Evolutionary conservation across 2,113 vertebrate genomes (phyloP).

Genomic region (Tragulus kanchil): DNA sequence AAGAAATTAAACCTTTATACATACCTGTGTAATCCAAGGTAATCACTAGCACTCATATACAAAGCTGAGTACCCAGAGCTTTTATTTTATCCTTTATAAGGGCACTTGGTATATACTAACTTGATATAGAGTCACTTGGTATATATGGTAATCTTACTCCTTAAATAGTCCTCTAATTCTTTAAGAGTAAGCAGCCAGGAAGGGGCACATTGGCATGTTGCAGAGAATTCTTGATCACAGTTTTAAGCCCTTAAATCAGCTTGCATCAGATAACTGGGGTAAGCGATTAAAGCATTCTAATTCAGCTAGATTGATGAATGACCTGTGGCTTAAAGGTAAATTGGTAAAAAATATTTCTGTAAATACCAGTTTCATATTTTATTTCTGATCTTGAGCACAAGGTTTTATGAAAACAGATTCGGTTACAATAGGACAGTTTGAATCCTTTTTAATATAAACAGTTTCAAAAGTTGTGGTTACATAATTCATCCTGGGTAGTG

Average conservation of each 20-base stretch:
- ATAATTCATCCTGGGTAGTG: slow-evolving; percentile 25
- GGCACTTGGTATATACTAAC: background rate
- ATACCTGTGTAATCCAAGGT: background rate
- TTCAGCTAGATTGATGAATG: background rate
- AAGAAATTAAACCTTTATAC: background rate
- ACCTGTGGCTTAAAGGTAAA: background rate
- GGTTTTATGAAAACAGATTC: slow-evolving; percentile 15
- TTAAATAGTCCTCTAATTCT: slow-evolving; percentile 27
- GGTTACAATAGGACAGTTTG: background rate
- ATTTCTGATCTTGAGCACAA: background rate
- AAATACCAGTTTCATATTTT: background rate
- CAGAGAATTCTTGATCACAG: background rate
- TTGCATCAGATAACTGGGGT: background rate
- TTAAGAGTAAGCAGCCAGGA: slow-evolving; percentile 28
- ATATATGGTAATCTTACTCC: background rate
- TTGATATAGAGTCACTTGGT: too few species aligned
- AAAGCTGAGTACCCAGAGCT: background rate
- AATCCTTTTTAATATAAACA: slow-evolving; percentile 64
- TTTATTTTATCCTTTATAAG: background rate
- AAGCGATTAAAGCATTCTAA: background rate
- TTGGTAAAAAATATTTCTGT: background rate
- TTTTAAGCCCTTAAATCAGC: background rate
- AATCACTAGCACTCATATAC: background rate
- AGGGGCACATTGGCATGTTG: background rate
- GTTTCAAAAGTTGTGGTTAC: slow-evolving; percentile 67